phyloP scores from a whole-genome alignment of 2,888 invertebrate species.

The Plebejus melissa region DNA sequence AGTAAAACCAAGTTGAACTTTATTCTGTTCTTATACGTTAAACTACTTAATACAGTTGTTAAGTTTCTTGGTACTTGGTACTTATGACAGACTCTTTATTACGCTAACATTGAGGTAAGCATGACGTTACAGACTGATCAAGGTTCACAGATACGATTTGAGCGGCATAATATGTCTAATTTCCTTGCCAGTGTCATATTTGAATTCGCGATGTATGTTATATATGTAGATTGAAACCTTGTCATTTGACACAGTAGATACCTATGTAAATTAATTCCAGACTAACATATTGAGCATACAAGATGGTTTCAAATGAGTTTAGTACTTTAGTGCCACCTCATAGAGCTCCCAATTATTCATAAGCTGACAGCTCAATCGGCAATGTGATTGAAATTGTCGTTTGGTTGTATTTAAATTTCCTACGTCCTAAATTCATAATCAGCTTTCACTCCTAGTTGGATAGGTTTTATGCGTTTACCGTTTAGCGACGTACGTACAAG shows the following conservation, averaged over 20 bases:
- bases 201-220: not conserved
- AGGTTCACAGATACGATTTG: not conserved
- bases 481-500: not conserved
- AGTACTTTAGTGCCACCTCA: not conserved
- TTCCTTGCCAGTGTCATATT: slow-evolving; percentile 1
- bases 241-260: not conserved
- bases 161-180: not conserved
- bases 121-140: not conserved
- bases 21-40: too few species aligned
- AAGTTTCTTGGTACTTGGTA: too few species aligned
- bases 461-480: slow-evolving; percentile 9
- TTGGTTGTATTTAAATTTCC: slow-evolving; percentile 24
- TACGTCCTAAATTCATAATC: slow-evolving; percentile 25
- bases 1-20: too few species aligned
- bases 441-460: slow-evolving; percentile 23
- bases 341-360: slow-evolving; percentile 1
- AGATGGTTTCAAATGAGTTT: not conserved
- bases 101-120: not conserved
- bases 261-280: too few species aligned
- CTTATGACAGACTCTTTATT: not conserved
- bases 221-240: not conserved
- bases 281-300: too few species aligned
- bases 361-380: slow-evolving; percentile 12
- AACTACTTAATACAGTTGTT: too few species aligned
- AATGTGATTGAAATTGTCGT: slow-evolving; percentile 15